Percentiles rank a stretch among this genome's conserved stretches.
Conservation (phyloP, 2,113 vertebrate species). For the Scalopus aquaticus region DNA sequence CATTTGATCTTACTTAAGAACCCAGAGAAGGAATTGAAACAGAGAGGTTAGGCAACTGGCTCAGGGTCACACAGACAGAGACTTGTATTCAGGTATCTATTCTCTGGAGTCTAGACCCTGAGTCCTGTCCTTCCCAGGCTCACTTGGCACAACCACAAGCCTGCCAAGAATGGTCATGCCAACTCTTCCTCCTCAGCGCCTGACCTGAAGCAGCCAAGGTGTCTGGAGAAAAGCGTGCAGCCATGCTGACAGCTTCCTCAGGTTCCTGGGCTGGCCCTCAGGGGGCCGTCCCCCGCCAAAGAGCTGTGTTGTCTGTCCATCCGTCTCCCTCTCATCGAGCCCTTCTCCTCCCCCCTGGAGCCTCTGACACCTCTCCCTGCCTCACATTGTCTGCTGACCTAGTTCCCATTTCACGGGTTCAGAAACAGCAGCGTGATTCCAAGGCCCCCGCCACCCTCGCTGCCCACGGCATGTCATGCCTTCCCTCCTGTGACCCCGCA, state of each 20-base stretch:
- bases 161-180: not conserved
- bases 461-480: not conserved
- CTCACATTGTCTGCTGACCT: not conserved
- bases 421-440: not conserved
- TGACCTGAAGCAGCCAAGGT: not conserved
- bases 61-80: not conserved
- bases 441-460: rapidly evolving
- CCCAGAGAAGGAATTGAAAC: not conserved
- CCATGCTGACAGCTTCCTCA: too few species aligned
- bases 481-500: not conserved
- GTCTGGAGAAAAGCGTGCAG: not conserved
- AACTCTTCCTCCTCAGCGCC: not conserved
- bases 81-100: not conserved
- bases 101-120: not conserved
- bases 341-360: not conserved
- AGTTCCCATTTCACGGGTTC: not conserved
- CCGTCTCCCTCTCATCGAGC: not conserved
- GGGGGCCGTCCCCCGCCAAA: too few species aligned
- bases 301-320: not conserved
- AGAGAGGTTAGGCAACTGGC: not conserved
- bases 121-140: not conserved
- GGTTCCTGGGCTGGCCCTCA: too few species aligned
- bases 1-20: not conserved
- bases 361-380: not conserved
- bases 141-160: not conserved